Conservation (phyloP, 2,888 invertebrate genomes). For the Amphipoea oculea region DNA sequence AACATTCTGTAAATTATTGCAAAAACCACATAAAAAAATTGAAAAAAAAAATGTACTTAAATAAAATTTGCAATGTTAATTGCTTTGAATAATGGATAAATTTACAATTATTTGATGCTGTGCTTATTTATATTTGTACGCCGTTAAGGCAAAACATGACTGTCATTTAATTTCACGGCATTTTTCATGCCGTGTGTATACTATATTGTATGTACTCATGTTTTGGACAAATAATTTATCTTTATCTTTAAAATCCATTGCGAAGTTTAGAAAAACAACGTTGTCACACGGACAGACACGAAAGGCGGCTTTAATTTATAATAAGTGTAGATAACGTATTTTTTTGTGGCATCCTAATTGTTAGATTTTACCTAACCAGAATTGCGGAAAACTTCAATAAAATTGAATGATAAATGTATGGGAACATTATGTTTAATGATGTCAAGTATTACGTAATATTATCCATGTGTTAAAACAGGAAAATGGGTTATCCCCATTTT, state of each 20-base stretch:
- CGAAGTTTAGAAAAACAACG: not conserved
- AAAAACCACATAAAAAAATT: not conserved
- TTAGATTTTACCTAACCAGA: too few species aligned
- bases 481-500: constrained; percentile 40
- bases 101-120: too few species aligned
- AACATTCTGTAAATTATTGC: not conserved
- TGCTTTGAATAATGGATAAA: too few species aligned
- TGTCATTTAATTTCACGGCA: too few species aligned
- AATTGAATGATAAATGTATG: not conserved
- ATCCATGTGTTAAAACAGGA: constrained; percentile 32
- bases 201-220: too few species aligned
- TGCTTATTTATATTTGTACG: too few species aligned
- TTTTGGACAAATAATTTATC: too few species aligned
- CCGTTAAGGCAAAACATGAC: too few species aligned
- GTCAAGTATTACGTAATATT: constrained; percentile 2
- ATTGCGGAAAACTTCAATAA: not conserved
- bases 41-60: too few species aligned
- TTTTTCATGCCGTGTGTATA: too few species aligned
- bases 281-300: not conserved
- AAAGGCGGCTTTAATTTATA: not conserved
- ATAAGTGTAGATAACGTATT: not conserved
- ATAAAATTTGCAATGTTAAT: too few species aligned
- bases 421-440: not conserved
- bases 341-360: not conserved
- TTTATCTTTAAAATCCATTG: not conserved